Evolutionary conservation across 2,113 vertebrate species (phyloP).

Genomic region (Progne subis): DNA sequence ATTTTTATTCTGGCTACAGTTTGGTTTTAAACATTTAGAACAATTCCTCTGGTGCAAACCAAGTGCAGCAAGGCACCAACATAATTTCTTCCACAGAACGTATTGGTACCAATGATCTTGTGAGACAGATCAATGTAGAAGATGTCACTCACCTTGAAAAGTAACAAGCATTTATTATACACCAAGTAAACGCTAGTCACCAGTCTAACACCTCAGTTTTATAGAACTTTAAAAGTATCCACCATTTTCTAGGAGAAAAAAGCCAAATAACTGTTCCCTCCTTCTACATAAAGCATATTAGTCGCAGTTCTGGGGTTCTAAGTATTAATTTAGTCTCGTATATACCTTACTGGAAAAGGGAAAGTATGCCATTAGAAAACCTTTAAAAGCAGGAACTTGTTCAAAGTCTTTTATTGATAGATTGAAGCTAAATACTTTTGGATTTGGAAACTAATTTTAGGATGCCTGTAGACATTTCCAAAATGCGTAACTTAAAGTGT

Average conservation of each 20-base stretch:
- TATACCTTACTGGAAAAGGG: not conserved
- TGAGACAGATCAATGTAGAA: not conserved
- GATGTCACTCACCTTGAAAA: not conserved
- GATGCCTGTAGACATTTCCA: not conserved
- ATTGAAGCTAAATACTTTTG: not conserved
- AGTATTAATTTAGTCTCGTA: not conserved
- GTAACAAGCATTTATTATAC: not conserved
- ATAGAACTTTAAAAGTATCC: not conserved
- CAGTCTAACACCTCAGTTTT: not conserved
- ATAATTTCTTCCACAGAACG: not conserved
- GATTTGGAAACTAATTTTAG: not conserved
- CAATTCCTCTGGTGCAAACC: not conserved
- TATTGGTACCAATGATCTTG: rapidly evolving
- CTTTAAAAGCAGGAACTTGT: not conserved
- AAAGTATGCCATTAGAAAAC: not conserved
- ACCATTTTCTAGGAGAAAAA: not conserved
- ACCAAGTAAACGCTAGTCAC: not conserved
- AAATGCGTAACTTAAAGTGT: not conserved
- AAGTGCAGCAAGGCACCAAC: not conserved
- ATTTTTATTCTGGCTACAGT: not conserved
- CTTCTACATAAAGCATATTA: not conserved
- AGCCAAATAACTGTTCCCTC: not conserved
- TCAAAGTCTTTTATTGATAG: not conserved
- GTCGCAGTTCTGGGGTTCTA: not conserved
- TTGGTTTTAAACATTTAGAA: not conserved